A percentile compares a stretch with the other conserved stretches of the same genome.
Conservation (phyloP, 1,140 invertebrate genomes). For the Antheraea mylitta region DNA sequence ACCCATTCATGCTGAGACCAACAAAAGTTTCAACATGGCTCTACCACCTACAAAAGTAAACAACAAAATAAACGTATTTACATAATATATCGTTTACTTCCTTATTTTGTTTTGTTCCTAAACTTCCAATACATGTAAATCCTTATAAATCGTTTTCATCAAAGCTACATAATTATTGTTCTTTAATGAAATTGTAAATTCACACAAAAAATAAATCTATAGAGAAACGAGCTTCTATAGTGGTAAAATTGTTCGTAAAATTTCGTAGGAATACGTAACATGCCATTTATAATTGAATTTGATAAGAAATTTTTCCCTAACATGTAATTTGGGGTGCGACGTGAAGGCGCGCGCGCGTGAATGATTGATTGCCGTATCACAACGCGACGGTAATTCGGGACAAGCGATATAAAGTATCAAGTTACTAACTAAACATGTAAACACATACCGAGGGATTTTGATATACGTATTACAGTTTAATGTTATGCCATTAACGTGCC, state of each 20-base stretch:
- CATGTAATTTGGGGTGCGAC: conserved; percentile 1
- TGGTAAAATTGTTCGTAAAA: neutral
- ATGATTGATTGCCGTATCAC: conserved; percentile 8
- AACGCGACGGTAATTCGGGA: conserved; percentile 3
- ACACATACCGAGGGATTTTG: neutral
- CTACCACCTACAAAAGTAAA: too few species aligned
- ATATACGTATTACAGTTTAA: neutral
- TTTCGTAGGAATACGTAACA: neutral
- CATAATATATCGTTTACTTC: too few species aligned
- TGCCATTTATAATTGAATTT: conserved; percentile 5
- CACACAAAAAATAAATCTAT: too few species aligned
- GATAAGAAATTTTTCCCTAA: neutral
- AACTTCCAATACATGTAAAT: too few species aligned
- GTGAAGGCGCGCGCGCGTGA: conserved; percentile 2
- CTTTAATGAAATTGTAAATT: too few species aligned
- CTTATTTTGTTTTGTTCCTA: too few species aligned
- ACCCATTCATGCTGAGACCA: too few species aligned
- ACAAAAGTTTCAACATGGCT: too few species aligned
- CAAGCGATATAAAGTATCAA: conserved; percentile 6
- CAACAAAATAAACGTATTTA: too few species aligned
- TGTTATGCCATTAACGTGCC: too few species aligned
- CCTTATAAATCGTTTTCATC: too few species aligned
- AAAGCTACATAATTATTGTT: too few species aligned
- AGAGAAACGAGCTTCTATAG: neutral
- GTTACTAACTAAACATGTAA: conserved; percentile 1